Base-by-base conservation (phyloP, 2,888 invertebrate genomes). In the Lapara coniferarum region DNA sequence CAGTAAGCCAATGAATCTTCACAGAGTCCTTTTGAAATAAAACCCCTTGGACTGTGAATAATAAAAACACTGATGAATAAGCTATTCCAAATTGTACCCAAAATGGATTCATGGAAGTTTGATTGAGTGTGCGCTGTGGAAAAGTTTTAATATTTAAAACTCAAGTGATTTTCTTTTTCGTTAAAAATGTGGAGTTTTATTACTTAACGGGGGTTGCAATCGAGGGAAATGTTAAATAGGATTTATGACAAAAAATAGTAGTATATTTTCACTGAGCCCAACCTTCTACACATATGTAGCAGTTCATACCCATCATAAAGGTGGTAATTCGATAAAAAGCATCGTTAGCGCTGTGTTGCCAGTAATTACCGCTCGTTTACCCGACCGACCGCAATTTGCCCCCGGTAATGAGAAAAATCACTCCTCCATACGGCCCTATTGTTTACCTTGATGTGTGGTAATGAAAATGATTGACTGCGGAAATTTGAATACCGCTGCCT, bases 1-100 rank as follows among this genome's bases (percentile, higher is more conserved):
- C 74, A 73, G 77, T 71, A 74, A 77, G 75, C 72, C 70, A 80
- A 80, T 80, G 75, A 78, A 77, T 77, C 74, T 77, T 73, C 66
- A 68, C 58, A 76, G 75, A 71, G 71, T 46, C 63, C 69, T 71
- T 63, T 49, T 68, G 16, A 55, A 71, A 66, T 52, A 59, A 68
- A 68, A 68, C 52, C 37, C 59, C 59, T 58, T 19, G 59, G 68
- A 19, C 59, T 57, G 73, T 75, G 71, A 79, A 77, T 74, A 74
- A 77, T 58, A 73, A 72, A 78, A 74, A 71, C 70, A 59, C 63
- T 46, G 59, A 68, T 59, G 59, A 68, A 59, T 68, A 68, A 68
- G 59, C 52, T 51, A 68, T 58, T 30, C 59, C 68, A 59, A 37
- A 59, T 56, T 68, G 67, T 68, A 70, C 57, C 66, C 51, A 10